Conservation (phyloP, 1,140 invertebrate species). For the Bombus waltoni region DNA sequence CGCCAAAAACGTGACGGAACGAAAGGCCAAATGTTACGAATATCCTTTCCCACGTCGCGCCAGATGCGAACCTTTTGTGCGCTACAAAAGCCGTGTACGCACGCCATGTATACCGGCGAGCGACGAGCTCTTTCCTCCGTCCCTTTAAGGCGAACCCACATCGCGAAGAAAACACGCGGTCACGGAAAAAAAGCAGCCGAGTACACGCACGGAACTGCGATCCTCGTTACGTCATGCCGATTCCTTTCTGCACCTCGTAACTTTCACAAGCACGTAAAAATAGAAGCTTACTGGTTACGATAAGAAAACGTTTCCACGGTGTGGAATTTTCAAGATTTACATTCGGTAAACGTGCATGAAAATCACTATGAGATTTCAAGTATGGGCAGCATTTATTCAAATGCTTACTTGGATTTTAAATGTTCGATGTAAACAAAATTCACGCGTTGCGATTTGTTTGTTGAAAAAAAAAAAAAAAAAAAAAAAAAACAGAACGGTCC, state of each 20-base stretch:
- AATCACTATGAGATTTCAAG: neutral
- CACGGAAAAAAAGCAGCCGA: slow-evolving; percentile 17
- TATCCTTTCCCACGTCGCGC: slow-evolving; percentile 69
- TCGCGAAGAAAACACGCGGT: slow-evolving; percentile 14
- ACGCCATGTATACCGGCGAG: slow-evolving; percentile 28
- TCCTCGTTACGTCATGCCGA: slow-evolving; percentile 42
- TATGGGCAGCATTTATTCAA: too few relatives aligned
- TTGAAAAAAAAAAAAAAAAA: too few relatives aligned
- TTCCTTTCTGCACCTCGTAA: slow-evolving; percentile 35
- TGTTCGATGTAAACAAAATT: neutral
- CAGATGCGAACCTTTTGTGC: slow-evolving; percentile 69
- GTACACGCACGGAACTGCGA: slow-evolving; percentile 27
- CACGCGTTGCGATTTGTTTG: neutral
- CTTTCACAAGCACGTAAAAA: neutral
- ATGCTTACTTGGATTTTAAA: neutral
- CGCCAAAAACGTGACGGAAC: slow-evolving; percentile 24
- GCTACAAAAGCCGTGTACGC: slow-evolving; percentile 50
- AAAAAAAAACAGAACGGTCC: neutral
- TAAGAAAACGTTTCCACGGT: neutral
- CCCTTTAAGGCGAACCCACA: slow-evolving; percentile 45
- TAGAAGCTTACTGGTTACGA: neutral
- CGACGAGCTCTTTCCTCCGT: neutral
- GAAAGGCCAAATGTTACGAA: slow-evolving; percentile 60
- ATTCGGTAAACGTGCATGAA: neutral
- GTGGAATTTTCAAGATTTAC: neutral